These are phyloP conservation scores for Scelioninae gen. 2 DNA, from an alignment of 2,888 invertebrate genomes.

Conservation along the genomic window DNA sequence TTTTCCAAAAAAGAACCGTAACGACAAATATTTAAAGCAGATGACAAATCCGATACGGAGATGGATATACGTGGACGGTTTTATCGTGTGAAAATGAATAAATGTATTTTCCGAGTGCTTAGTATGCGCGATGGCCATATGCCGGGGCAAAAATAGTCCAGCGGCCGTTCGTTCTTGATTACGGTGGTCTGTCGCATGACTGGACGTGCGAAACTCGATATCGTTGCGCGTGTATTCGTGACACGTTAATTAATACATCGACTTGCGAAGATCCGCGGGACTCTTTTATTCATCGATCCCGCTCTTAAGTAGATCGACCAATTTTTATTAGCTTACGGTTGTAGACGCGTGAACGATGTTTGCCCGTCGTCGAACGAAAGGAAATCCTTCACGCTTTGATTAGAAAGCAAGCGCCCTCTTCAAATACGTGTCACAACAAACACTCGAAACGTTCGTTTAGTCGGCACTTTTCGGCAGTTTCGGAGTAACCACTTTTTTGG, in stretches of 20 bases:
- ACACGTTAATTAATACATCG: neutral
- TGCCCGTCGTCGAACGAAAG: too few species aligned
- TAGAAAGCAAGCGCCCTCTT: too few species aligned
- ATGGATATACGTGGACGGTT: slow-evolving; percentile 2
- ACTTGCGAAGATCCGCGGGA: neutral
- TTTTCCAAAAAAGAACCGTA: too few species aligned
- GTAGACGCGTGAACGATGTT: too few species aligned
- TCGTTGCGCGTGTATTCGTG: slow-evolving; percentile 2
- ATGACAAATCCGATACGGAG: too few species aligned
- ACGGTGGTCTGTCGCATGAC: slow-evolving; percentile 17
- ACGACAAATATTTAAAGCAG: too few species aligned
- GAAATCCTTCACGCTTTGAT: too few species aligned
- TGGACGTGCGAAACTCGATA: slow-evolving; percentile 20
- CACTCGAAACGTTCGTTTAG: too few species aligned
- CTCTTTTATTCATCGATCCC: too few species aligned
- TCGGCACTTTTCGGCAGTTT: too few species aligned
- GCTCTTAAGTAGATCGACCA: neutral
- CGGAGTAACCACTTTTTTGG: too few species aligned
- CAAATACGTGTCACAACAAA: too few species aligned
- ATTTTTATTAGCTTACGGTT: neutral
- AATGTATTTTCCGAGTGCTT: slow-evolving; percentile 16
- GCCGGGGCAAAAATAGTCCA: slow-evolving; percentile 19
- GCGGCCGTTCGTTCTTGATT: slow-evolving; percentile 9
- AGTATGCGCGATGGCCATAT: slow-evolving; percentile 20
- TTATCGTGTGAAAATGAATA: slow-evolving; percentile 22